These are phyloP conservation scores for Pelmatolapia mariae DNA, from an alignment of 2,113 vertebrate species.

Conservation along the genomic window DNA sequence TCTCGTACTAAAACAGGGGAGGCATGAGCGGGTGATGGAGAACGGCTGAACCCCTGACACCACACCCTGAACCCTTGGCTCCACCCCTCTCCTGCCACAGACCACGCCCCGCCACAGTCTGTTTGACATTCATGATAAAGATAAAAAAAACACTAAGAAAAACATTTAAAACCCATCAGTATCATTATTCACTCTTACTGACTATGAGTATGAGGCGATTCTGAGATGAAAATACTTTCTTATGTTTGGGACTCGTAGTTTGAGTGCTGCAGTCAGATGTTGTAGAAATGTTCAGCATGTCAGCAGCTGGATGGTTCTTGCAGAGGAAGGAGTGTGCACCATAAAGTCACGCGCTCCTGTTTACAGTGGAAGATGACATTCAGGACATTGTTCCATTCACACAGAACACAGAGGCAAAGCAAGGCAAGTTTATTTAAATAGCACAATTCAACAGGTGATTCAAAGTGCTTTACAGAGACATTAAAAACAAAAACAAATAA, in stretches of 20 bases:
- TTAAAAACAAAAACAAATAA: too few species aligned
- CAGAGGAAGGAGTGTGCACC: background rate
- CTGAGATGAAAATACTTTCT: background rate
- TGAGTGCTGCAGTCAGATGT: background rate
- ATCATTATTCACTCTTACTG: background rate
- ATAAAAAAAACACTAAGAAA: background rate
- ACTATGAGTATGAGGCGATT: background rate
- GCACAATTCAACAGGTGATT: too few species aligned
- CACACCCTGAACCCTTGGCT: background rate
- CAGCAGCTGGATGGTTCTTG: background rate
- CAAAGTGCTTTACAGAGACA: too few species aligned
- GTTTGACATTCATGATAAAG: background rate
- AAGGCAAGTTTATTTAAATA: too few species aligned
- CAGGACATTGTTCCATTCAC: background rate
- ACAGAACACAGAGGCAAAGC: background rate
- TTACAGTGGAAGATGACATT: background rate
- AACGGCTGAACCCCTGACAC: background rate
- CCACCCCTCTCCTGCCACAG: background rate
- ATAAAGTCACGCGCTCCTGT: background rate
- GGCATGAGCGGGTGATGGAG: background rate
- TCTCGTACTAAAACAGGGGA: background rate
- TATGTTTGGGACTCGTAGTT: background rate
- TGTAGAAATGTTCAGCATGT: background rate
- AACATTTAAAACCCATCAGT: background rate
- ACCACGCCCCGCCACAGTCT: rapidly evolving